Evolutionary conservation across 2,113 vertebrate genomes (phyloP).

Genomic region (Mystacornis crossleyi): DNA sequence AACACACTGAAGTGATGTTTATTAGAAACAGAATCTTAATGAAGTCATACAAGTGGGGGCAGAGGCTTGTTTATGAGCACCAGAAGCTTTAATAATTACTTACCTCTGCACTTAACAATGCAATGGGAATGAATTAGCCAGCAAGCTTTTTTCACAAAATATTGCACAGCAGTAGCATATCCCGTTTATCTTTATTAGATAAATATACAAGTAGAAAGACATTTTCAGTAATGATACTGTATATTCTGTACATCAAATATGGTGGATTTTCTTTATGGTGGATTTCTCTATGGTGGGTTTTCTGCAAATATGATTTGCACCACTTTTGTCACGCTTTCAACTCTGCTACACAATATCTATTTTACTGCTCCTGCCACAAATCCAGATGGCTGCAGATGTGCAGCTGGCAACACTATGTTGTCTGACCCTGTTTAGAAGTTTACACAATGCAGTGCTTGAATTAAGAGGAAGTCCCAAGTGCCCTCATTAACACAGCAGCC

Average conservation of each 20-base stretch:
- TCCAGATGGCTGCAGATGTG: constrained; percentile 63
- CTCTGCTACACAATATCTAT: constrained; percentile 7
- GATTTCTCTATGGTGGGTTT: not conserved
- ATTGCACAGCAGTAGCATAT: not conserved
- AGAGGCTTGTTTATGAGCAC: not conserved
- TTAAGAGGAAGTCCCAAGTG: constrained; percentile 58
- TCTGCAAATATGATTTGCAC: constrained; percentile 30
- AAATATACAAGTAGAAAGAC: not conserved
- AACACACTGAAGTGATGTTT: not conserved
- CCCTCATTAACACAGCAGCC: constrained; percentile 38
- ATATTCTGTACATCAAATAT: not conserved
- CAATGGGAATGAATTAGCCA: not conserved
- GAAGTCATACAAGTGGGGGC: not conserved
- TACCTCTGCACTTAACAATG: not conserved
- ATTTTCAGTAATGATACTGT: not conserved
- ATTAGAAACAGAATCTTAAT: not conserved
- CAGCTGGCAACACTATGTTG: constrained; percentile 61
- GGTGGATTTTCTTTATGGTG: not conserved
- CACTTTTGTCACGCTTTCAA: not conserved
- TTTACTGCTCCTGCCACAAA: constrained; percentile 37
- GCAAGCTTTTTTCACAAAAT: not conserved
- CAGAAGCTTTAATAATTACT: not conserved
- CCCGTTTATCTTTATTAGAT: not conserved
- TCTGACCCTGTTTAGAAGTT: constrained; percentile 56
- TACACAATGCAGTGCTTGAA: constrained; percentile 61